Conservation (phyloP, 2,888 invertebrate species). For the Griposia aprilina region DNA sequence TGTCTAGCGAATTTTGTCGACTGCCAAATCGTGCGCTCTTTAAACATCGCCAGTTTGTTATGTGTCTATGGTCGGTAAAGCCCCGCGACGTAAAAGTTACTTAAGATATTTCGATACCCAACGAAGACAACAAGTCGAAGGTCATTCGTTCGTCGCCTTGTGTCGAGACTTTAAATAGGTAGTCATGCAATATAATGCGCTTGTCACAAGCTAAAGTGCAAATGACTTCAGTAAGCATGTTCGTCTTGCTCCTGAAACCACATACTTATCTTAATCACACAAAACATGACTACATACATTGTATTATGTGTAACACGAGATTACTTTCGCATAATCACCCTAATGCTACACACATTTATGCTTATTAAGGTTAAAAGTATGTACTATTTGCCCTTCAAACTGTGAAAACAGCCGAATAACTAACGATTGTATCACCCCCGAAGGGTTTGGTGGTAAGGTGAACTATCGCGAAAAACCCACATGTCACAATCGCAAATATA, state of each 20-base stretch:
- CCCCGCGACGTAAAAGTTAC: background rate
- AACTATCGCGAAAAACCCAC: background rate
- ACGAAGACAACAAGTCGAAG: background rate
- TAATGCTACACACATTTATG: constrained; percentile 10
- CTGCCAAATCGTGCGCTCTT: background rate
- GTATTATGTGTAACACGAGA: constrained; percentile 9
- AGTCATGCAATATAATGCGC: background rate
- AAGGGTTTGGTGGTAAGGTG: constrained; percentile 6
- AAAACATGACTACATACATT: constrained; percentile 13
- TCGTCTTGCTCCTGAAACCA: constrained; percentile 31
- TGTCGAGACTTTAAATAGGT: background rate
- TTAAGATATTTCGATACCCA: background rate
- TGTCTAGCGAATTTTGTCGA: background rate
- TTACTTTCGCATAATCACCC: constrained; percentile 35
- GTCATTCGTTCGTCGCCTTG: background rate
- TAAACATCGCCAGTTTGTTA: background rate
- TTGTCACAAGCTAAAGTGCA: constrained; percentile 10
- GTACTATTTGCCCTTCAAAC: constrained; percentile 34
- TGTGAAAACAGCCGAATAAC: constrained; percentile 3
- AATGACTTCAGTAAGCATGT: constrained; percentile 38
- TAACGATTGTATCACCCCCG: background rate
- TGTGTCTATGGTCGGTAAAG: constrained; percentile 8
- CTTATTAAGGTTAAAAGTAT: constrained; percentile 36
- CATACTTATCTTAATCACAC: constrained; percentile 36
- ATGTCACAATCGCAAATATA: background rate